Evolutionary conservation across 2,113 vertebrate species (phyloP).

Genomic region (Helogale parvula): DNA sequence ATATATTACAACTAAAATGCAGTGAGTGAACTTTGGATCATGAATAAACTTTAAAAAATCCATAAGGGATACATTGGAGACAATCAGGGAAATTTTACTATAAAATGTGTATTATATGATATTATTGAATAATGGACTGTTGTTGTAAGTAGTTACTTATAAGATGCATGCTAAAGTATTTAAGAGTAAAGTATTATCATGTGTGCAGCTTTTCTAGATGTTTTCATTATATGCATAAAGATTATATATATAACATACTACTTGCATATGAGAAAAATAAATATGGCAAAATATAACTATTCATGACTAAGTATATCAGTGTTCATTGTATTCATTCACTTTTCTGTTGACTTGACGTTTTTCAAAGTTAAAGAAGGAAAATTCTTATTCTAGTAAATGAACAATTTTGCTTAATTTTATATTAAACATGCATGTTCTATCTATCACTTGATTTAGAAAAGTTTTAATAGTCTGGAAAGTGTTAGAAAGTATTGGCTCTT

Average conservation of each 20-base stretch:
- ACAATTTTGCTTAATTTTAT: not conserved
- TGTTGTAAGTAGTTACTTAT: not conserved
- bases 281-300: not conserved
- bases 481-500: not conserved
- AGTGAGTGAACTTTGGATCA: not conserved
- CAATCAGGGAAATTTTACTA: not conserved
- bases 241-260: not conserved
- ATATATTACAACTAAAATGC: not conserved
- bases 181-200: not conserved
- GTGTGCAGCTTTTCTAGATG: not conserved
- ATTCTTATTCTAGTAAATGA: conserved; percentile 8
- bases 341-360: not conserved
- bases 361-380: not conserved
- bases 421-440: not conserved
- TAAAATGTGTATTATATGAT: not conserved
- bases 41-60: not conserved
- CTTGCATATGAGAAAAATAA: not conserved
- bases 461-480: not conserved
- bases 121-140: not conserved
- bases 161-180: not conserved
- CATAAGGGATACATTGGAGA: not conserved
- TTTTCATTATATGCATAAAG: not conserved
- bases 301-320: not conserved
- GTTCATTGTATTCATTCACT: not conserved
- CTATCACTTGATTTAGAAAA: not conserved